Percentiles rank a stretch among this genome's conserved stretches.
These are phyloP conservation scores for Daphoenositta chrysoptera DNA, from an alignment of 2,113 vertebrate species.

Conservation along the genomic window DNA sequence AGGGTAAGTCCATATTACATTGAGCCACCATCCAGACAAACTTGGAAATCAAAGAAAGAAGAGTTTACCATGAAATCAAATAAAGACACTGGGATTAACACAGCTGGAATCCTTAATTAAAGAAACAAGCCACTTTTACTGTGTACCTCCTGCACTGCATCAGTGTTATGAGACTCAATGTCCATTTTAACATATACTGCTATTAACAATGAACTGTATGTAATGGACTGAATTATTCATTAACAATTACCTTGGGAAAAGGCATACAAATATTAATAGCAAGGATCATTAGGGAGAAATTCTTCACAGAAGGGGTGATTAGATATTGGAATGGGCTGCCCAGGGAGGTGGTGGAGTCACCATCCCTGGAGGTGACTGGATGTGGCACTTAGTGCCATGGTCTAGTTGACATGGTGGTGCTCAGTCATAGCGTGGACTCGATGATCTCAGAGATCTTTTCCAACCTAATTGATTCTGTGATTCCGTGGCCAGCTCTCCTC, in stretches of 20 bases:
- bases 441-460: neutral
- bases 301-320: neutral
- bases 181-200: neutral
- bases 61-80: neutral
- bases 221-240: slow-evolving; percentile 14
- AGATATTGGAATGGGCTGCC: neutral
- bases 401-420: neutral
- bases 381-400: neutral
- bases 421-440: neutral
- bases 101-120: neutral
- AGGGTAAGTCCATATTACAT: neutral
- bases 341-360: neutral
- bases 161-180: neutral
- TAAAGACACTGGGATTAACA: neutral
- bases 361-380: neutral
- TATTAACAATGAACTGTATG: slow-evolving; percentile 1
- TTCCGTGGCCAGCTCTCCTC: neutral
- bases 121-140: slow-evolving; percentile 9
- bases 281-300: neutral
- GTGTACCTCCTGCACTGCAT: neutral
- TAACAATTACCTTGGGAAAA: slow-evolving; percentile 11
- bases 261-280: neutral
- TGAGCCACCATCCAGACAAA: neutral
- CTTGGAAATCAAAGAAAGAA: neutral
- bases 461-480: neutral